These are phyloP conservation scores for Hetaerina americana DNA, from an alignment of 1,140 invertebrate genomes.

Conservation along the genomic window DNA sequence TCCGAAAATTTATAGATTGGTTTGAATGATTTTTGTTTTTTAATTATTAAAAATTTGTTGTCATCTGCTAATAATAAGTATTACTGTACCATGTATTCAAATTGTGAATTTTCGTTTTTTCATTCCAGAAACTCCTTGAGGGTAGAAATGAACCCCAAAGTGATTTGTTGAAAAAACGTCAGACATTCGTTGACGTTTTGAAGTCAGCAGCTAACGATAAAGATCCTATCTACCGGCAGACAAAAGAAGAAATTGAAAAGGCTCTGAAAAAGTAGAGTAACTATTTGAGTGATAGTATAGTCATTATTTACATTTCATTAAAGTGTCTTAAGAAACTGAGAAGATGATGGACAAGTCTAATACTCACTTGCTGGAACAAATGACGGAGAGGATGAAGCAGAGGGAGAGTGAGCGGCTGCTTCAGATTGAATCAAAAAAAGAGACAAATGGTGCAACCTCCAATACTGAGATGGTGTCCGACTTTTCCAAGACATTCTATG, in stretches of 20 bases:
- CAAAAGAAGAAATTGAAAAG: constrained; percentile 23
- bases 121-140: background rate
- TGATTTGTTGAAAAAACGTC: constrained; percentile 3
- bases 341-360: constrained; percentile 3
- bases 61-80: background rate
- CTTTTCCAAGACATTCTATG: background rate
- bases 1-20: background rate
- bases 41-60: background rate
- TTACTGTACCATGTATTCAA: background rate
- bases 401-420: background rate
- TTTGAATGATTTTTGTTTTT: no score
- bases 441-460: background rate
- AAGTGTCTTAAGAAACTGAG: background rate
- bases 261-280: constrained; percentile 24
- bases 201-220: background rate
- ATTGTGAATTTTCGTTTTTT: background rate
- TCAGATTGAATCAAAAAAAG: background rate
- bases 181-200: background rate
- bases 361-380: background rate
- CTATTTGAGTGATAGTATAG: background rate
- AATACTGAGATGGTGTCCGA: background rate
- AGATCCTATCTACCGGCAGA: constrained; percentile 9
- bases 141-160: background rate
- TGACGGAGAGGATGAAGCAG: background rate
- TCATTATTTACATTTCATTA: background rate